phyloP scores from a whole-genome alignment of 2,888 invertebrate species.

The Julus scanicus region DNA sequence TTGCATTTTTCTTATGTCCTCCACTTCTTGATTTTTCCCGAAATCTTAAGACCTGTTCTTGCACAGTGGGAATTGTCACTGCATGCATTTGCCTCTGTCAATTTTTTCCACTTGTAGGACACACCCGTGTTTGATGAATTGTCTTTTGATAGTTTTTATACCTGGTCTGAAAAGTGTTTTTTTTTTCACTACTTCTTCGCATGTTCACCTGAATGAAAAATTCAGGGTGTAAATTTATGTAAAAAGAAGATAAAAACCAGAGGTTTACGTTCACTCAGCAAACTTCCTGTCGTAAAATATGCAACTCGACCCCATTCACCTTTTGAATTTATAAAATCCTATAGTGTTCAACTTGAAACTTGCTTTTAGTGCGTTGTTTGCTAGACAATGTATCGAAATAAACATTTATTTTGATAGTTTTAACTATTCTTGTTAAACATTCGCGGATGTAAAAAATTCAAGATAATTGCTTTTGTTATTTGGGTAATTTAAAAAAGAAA shows the following conservation, averaged over 20 bases:
- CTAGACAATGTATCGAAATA: constrained; percentile 4
- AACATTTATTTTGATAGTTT: constrained; percentile 8
- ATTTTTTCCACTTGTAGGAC: constrained; percentile 40
- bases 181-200: neutral
- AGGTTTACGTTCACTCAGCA: constrained; percentile 45
- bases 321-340: constrained; percentile 12
- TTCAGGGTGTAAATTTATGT: constrained; percentile 35
- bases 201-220: constrained; percentile 43
- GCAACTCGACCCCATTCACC: constrained; percentile 26
- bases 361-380: constrained; percentile 31
- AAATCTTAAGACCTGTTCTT: constrained; percentile 12
- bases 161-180: constrained; percentile 3
- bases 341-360: neutral
- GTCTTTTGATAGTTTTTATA: constrained; percentile 45
- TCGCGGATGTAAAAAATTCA: neutral
- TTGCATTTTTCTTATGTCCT: neutral
- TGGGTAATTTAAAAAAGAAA: neutral
- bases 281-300: constrained; percentile 47
- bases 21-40: constrained; percentile 16
- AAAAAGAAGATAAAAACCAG: constrained; percentile 43
- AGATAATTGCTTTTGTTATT: neutral
- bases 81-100: constrained; percentile 25
- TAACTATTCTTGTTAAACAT: neutral
- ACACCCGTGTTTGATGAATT: constrained; percentile 47
- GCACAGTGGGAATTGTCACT: constrained; percentile 45